Conservation (phyloP, 2,888 invertebrate genomes). For the Caenorhabditis becei region DNA sequence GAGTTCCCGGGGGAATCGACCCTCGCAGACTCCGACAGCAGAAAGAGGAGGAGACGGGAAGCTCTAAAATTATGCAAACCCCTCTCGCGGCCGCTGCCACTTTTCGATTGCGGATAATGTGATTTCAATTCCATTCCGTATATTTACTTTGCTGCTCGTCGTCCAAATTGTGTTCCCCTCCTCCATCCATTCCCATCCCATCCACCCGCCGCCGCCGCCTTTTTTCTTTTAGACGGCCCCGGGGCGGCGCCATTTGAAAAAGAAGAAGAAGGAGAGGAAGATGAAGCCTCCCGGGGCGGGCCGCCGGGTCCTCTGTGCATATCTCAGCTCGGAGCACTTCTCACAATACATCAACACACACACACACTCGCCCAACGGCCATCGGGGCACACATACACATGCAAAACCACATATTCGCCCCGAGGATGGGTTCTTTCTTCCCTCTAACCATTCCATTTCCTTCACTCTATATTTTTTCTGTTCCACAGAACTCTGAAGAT, state of each 20-base stretch:
- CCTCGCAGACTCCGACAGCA: constrained; percentile 22
- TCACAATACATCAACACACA: constrained; percentile 51
- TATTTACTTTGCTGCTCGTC: constrained; percentile 16
- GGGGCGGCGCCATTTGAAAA: constrained; percentile 44
- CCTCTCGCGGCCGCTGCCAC: constrained; percentile 1
- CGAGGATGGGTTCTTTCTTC: neutral
- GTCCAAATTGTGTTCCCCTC: constrained; percentile 9
- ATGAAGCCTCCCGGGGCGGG: constrained; percentile 24
- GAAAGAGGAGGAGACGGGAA: constrained; percentile 20
- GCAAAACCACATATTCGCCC: constrained; percentile 25
- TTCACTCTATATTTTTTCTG: neutral
- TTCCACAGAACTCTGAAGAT: neutral
- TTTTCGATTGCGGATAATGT: constrained; percentile 23
- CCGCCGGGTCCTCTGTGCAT: constrained; percentile 26
- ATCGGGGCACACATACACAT: constrained; percentile 20
- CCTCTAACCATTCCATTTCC: neutral
- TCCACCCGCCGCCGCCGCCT: neutral
- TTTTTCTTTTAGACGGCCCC: constrained; percentile 1
- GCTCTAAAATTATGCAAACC: constrained; percentile 30
- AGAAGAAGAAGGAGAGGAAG: constrained; percentile 22
- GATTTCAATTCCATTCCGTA: constrained; percentile 16
- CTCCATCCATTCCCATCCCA: neutral
- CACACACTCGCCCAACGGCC: constrained; percentile 20
- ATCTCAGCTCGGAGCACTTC: constrained; percentile 48
- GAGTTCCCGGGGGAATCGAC: constrained; percentile 50